These are phyloP conservation scores for Dynastes tityus DNA, from an alignment of 2,888 invertebrate genomes.

Conservation along the genomic window DNA sequence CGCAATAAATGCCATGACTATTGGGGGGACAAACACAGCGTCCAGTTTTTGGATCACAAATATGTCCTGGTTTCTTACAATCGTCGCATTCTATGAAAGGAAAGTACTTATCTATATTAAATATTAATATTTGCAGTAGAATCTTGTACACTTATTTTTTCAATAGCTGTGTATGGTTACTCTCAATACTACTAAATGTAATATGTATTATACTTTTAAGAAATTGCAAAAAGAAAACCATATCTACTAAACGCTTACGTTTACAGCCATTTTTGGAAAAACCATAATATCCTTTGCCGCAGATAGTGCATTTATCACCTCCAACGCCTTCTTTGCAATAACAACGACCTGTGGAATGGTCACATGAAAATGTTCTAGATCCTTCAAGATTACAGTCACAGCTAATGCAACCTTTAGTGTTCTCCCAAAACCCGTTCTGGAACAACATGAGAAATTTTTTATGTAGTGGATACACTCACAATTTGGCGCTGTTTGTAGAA, in stretches of 20 bases:
- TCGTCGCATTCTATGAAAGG: constrained; percentile 79
- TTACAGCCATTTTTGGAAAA: constrained; percentile 85
- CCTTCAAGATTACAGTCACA: constrained; percentile 87
- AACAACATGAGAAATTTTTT: constrained; percentile 49
- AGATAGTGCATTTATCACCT: constrained; percentile 82
- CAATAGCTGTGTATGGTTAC: too few relatives aligned
- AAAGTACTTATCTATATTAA: constrained; percentile 36
- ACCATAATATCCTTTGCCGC: constrained; percentile 84
- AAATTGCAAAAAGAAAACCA: neutral
- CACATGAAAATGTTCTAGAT: constrained; percentile 79
- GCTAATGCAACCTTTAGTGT: constrained; percentile 83
- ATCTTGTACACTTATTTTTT: constrained; percentile 4
- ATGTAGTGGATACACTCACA: neutral
- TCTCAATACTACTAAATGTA: too few relatives aligned
- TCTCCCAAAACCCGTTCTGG: constrained; percentile 85
- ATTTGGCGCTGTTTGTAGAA: too few relatives aligned
- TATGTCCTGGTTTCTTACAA: constrained; percentile 86
- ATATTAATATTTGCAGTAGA: constrained; percentile 24
- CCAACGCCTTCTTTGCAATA: constrained; percentile 84
- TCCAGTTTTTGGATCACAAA: constrained; percentile 92
- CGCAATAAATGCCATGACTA: constrained; percentile 88
- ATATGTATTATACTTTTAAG: too few relatives aligned
- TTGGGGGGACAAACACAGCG: constrained; percentile 93
- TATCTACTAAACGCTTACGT: constrained; percentile 70
- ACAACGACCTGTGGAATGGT: constrained; percentile 84